Evolutionary conservation across 2,888 invertebrate genomes (phyloP), one percentile per base, ranked within the genome.

Genomic region (Drosophila kuntzei): DNA sequence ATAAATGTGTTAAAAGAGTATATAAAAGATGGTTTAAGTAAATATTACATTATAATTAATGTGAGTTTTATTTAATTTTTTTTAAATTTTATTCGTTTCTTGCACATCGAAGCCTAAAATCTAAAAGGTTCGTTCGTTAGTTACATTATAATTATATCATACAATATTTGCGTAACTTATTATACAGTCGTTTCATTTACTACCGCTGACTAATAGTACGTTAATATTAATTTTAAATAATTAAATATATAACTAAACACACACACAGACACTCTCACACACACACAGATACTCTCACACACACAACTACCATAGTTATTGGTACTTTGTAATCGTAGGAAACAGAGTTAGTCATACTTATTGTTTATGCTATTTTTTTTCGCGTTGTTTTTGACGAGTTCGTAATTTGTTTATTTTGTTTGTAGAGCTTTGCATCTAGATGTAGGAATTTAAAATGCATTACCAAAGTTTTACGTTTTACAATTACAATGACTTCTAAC

Each of bases 71-170:
- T 73, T 71, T 67, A 73, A 27, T 27, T 27, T 75, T 71, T 73
- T 78, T 76, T 80, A 75, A 74, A 86, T 70, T 90, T 85, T 87
- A 89, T 84, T 89, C 82, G 79, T 86, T 89, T 87, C 80, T 90
- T 90, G 89, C 90, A 91, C 91, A 91, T 90, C 89, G 83, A 90
- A 88, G 88, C 86, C 90, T 90, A 91, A 77, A 90, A 76, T 86
- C 89, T 89, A 90, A 82, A 87, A 84, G 84, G 84, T 84, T 83
- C 77, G 77, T 84, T 83, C 66, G 57, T 79, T 79, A 76, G 79
- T 71, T 76, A 78, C 78, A 80, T 75, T 66, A 50, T 51, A 29
- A 68, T 63, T 71, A 67, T 84, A 84, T 81, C 63, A 82, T 82
- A 85, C 76, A 81, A 81, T 72, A 68, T 71, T 81, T 55, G 67